Evolutionary conservation across 2,888 invertebrate species (phyloP).

Genomic region (Drosophila dives): DNA sequence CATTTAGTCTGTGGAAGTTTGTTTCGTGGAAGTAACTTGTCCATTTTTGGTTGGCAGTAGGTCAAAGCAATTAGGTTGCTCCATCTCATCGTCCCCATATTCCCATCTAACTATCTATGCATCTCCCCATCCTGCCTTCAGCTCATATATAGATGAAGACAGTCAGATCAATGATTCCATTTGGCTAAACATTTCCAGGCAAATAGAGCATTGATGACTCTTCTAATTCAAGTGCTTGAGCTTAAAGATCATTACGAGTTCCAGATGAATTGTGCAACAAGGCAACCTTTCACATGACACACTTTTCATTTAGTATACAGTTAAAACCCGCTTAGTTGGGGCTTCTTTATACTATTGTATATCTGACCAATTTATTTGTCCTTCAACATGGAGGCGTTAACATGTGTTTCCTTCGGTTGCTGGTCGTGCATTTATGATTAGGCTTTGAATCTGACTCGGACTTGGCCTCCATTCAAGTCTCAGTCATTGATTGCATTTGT

Average conservation of each 20-base stretch:
- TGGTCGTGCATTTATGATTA: slow-evolving; percentile 52
- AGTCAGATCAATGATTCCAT: neutral
- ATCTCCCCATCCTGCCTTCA: neutral
- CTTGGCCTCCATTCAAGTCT: slow-evolving; percentile 3
- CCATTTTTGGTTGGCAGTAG: slow-evolving; percentile 52
- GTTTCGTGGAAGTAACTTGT: slow-evolving; percentile 47
- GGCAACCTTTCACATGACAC: slow-evolving; percentile 43
- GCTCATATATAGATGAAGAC: neutral
- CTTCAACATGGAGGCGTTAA: slow-evolving; percentile 26
- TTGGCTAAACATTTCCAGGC: neutral
- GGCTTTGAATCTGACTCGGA: slow-evolving; percentile 6
- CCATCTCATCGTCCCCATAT: slow-evolving; percentile 2
- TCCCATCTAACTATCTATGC: neutral
- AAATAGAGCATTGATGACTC: neutral
- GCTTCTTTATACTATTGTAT: neutral
- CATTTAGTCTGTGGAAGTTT: slow-evolving; percentile 33
- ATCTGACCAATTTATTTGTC: slow-evolving; percentile 46
- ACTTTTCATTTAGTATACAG: slow-evolving; percentile 27
- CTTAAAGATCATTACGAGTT: neutral
- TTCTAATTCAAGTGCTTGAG: neutral
- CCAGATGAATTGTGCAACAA: slow-evolving; percentile 3
- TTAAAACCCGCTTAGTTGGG: neutral
- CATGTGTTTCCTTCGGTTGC: slow-evolving; percentile 48
- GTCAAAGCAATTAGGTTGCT: slow-evolving; percentile 72
- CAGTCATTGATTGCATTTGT: slow-evolving; percentile 52